Base-by-base conservation (phyloP, 2,113 vertebrate species). In the Climacteris rufus region DNA sequence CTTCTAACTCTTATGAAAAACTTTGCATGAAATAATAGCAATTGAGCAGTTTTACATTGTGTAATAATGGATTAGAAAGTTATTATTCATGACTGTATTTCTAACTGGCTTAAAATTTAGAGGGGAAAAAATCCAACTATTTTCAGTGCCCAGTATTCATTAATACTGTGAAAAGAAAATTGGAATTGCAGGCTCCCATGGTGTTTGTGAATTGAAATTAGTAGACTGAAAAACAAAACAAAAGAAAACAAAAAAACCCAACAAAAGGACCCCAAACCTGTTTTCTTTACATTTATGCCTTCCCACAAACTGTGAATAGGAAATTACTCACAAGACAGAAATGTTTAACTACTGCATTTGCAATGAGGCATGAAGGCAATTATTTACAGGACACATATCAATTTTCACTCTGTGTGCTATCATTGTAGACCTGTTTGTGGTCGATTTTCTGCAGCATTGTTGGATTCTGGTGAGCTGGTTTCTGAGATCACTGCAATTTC, bases 121-220 rank as follows among this genome's bases (percentile, higher is more conserved):
- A 88, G 47, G 82, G 49, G 27, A 96, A 97, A 94, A 97, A 92
- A 92, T 77, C 49, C 81, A 68, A 84, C 94, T 97, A 79, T 97
- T 97, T 97, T 82, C 94, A 95, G 53, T 96, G 96, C 88, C 80
- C 69, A 89, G 74, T 98, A 97, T 97, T 98, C 96, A 97, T 97
- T 97, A 98, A 96, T 95, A 93, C 90, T 96, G 95, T 96, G 92
- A 98, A 98, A 98, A 98, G 96, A 97, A 98, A 98, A 98, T 97
- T 98, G 97, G 93, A 98, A 97, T 54, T 96, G 89, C 82, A 91
- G 92, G 30, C 81, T 97, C 97, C 97, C 57, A 69, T n/a, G 47
- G 98, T 94, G 97, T 94, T 93, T 25, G 74, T 91, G 97, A 98
- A 98, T 98, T 98, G 97, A 98, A 97, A 98, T 97, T 97, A 98